Evolutionary conservation across 2,797 vertebrate genomes (phyloP), one percentile per base, ranked within the genome.

Genomic region (Ara ararauna): DNA sequence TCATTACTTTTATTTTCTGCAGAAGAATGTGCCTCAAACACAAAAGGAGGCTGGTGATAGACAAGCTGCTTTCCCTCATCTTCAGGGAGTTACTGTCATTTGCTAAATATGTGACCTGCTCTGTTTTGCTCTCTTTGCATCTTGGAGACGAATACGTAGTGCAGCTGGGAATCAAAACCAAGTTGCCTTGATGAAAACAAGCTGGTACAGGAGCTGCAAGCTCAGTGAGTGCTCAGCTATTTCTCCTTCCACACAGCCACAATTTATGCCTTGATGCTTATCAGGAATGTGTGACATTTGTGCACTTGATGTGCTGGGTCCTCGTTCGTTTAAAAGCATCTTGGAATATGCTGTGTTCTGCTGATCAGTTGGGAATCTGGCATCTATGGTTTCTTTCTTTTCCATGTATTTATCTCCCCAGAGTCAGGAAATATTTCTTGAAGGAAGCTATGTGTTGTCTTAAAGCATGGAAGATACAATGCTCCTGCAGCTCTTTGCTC

Each of bases 31-130:
- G 48, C 79, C 74, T 96, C 80, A 20, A 19, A 64, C 78, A 92
- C 86, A 53, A 89, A 89, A 60, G 88, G 81, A 89, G 58, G 75
- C 81, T 81, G 73, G n/a, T 85, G 94, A 83, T 60, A 81, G 95
- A 89, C 76, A 62, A 51, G 82, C 84, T 91, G 60, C 81, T 91
- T 85, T 90, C 80, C 80, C 68, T 73, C 66, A 65, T 67, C 91
- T 85, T 76, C 14, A 7, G 95, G 90, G 95, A 94, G 71, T 92
- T 71, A 5, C 66, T 96, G 90, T 56, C 58, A 32, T 76, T 64
- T 84, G 62, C 86, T 90, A 32, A 78, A 8, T 18, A 32, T 7
- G n/a, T 60, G 91, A 78, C 93, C 68, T 2, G 2, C 87, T 94
- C 83, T 67, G 23, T 67, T 8, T 54, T 80, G 76, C 83, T 81